Percentiles rank a stretch among this genome's conserved stretches.
Evolutionary conservation across 2,797 vertebrate species (phyloP).

Genomic region (Sebastes dallii): DNA sequence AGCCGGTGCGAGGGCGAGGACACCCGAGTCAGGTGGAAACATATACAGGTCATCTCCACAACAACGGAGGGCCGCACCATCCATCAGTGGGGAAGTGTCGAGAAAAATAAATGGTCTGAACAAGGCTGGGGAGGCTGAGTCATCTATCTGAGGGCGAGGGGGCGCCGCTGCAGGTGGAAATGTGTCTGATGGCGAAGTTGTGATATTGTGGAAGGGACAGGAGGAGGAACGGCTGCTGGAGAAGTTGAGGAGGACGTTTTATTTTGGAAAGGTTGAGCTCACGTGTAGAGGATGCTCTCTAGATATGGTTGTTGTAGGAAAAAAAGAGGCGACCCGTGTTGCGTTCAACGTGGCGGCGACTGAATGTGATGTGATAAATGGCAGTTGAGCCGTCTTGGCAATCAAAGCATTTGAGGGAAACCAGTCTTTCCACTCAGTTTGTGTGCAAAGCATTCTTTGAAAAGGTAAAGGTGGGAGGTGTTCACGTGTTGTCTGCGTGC

Average conservation of each 20-base stretch:
- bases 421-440: constrained; percentile 35
- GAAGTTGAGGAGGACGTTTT: neutral
- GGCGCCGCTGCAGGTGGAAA: constrained; percentile 11
- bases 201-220: neutral
- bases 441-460: constrained; percentile 8
- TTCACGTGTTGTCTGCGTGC: neutral
- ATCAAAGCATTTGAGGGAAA: constrained; percentile 5
- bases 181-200: neutral
- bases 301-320: neutral
- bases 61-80: constrained; percentile 43
- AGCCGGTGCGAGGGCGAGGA: constrained; percentile 39
- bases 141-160: constrained; percentile 25
- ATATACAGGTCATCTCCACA: constrained; percentile 68
- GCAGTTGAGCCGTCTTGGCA: neutral
- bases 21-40: constrained; percentile 48
- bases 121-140: constrained; percentile 27
- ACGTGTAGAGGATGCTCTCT: neutral
- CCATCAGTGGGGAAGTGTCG: constrained; percentile 48
- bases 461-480: constrained; percentile 1
- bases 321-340: neutral
- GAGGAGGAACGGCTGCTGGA: neutral
- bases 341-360: neutral
- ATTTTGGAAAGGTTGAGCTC: neutral
- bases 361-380: constrained; percentile 19
- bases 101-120: constrained; percentile 47